Conservation (phyloP, 2,113 vertebrate species). For the Grus americana region DNA sequence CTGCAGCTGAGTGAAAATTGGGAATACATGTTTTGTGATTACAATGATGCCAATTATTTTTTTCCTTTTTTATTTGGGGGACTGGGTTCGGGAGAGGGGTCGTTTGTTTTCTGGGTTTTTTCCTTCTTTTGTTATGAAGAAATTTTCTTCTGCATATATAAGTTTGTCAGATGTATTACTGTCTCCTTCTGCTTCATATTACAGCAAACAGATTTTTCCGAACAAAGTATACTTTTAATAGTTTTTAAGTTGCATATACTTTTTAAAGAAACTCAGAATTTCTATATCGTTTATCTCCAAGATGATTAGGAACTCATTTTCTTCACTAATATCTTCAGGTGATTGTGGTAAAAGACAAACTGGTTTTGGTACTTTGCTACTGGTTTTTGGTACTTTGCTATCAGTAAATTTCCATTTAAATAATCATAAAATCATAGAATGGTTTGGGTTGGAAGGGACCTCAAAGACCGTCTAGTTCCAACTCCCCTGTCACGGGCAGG, state of each 20-base stretch:
- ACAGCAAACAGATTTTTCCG: not conserved
- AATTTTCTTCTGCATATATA: not conserved
- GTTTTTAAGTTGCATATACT: not conserved
- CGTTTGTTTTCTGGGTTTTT: not conserved
- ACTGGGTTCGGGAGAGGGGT: fast-evolving
- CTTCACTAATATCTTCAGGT: not conserved
- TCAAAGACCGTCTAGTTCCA: no score
- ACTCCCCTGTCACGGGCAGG: no score
- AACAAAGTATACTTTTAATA: not conserved
- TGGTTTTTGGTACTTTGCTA: not conserved
- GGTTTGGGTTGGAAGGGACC: no score
- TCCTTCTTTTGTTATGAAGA: not conserved
- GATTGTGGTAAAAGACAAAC: not conserved
- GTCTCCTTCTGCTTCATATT: not conserved
- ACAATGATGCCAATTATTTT: not conserved
- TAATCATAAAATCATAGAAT: not conserved
- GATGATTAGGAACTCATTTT: not conserved
- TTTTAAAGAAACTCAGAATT: not conserved
- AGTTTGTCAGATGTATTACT: not conserved
- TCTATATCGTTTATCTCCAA: not conserved
- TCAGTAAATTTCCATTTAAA: not conserved
- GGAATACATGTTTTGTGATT: not conserved
- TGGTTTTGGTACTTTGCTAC: not conserved
- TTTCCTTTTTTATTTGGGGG: not conserved
- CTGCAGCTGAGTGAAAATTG: not conserved